phyloP scores from a whole-genome alignment of 2,888 invertebrate genomes.

The Heliconius ismenius region DNA sequence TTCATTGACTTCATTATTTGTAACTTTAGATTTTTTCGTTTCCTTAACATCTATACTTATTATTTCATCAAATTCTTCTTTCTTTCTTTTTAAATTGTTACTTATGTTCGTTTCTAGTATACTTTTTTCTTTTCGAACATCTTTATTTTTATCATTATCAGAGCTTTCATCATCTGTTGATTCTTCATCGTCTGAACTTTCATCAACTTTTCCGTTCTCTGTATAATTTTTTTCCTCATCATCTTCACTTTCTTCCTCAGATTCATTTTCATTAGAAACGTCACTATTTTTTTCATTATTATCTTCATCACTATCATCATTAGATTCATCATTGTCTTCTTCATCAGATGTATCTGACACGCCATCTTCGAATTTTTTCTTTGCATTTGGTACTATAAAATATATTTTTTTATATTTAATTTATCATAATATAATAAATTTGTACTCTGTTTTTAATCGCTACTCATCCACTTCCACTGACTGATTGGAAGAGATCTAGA shows the following conservation, averaged over 20 bases:
- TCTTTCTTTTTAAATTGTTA: conserved; percentile 32
- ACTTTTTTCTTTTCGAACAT: background rate
- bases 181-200: conserved; percentile 41
- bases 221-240: conserved; percentile 50
- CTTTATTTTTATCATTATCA: conserved; percentile 16
- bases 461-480: too few relatives aligned
- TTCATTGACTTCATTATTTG: background rate
- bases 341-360: conserved; percentile 70
- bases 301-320: conserved; percentile 51
- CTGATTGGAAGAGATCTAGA: too few relatives aligned
- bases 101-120: conserved; percentile 43
- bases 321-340: conserved; percentile 54
- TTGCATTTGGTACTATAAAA: conserved; percentile 68
- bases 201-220: conserved; percentile 44
- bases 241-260: conserved; percentile 47
- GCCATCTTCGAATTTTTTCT: conserved; percentile 69
- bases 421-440: background rate
- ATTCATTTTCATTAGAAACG: conserved; percentile 28
- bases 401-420: background rate
- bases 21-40: background rate
- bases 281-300: conserved; percentile 55
- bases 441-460: too few relatives aligned
- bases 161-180: conserved; percentile 29
- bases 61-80: background rate
- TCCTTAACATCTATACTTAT: background rate